Conservation (phyloP, 2,113 vertebrate species). For the Pan paniscus region DNA sequence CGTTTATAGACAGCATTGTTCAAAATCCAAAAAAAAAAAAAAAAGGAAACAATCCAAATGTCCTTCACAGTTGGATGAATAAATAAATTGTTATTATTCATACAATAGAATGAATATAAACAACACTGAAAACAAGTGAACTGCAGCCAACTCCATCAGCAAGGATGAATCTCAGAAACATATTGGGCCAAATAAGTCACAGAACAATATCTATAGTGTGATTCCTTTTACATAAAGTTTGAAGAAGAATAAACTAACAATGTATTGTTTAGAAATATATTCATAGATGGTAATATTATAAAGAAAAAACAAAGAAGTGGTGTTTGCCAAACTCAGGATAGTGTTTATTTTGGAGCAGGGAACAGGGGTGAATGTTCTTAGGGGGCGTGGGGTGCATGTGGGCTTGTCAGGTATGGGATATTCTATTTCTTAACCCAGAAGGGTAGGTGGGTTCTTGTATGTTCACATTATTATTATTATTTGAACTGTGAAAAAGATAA, state of each 20-base stretch:
- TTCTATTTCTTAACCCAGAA: background rate
- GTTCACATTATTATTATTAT: background rate
- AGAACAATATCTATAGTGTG: background rate
- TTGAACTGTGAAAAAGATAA: background rate
- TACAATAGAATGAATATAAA: background rate
- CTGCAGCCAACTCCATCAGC: background rate
- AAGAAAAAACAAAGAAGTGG: background rate
- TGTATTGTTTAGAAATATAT: background rate
- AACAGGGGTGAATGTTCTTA: rapidly evolving
- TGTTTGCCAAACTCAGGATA: background rate
- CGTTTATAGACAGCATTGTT: background rate
- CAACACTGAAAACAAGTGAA: background rate
- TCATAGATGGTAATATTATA: background rate
- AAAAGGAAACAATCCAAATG: background rate
- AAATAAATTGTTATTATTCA: background rate
- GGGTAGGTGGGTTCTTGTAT: background rate
- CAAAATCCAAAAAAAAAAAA: background rate
- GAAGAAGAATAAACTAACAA: background rate
- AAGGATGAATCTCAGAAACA: background rate
- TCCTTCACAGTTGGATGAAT: background rate
- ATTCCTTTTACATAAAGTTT: background rate
- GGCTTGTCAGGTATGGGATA: background rate
- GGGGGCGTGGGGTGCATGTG: rapidly evolving
- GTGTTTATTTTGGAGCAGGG: background rate
- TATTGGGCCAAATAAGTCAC: background rate